Evolutionary conservation across 2,888 invertebrate species (phyloP), one percentile per base, ranked within the genome.

Genomic region (Miltochrista miniata): DNA sequence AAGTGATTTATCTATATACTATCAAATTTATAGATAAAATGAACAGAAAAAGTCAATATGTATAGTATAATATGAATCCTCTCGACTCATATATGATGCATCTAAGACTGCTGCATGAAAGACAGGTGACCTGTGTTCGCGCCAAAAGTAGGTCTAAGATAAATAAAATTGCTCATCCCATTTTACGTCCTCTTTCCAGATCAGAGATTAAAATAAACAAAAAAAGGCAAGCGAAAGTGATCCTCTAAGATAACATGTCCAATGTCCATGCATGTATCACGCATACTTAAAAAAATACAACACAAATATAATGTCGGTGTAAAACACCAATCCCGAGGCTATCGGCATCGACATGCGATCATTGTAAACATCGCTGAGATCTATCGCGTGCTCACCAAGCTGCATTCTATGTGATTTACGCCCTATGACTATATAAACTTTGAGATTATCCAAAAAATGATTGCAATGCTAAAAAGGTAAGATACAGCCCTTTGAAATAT

Each of bases 221-320:
- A 8, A 12, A 24, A 39, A 39, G 9, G 8, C 24, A 39, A 48
- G 31, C 18, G 48, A 51, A 51, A 51, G 45, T 51, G 35, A 37
- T 46, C 15, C 9, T 15, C 42, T 24, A 51, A 51, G 14, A 18
- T 36, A 39, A 36, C 34, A 24, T 40, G 36, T 13, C 10, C 40
- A 47, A 24, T 40, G 36, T 13, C 10, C 40, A 47, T 39, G 45
- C 36, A 37, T 37, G 35, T 40, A 33, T 13, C 45, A 46, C 37
- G 38, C 45, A 33, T 13, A n/a, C 15, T 37, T 37, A 56, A 56
- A 55, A 53, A 5, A 51, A 50, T 57, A 49, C 47, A 65, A 56
- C 46, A 43, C 51, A 58, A 58, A 58, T 46, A 56, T 65, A 68
- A 66, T 60, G 49, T 55, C 13, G 63, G 53, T 66, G 67, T 66